Conservation (phyloP, 1,140 invertebrate species). For the Drosophila simulans region DNA sequence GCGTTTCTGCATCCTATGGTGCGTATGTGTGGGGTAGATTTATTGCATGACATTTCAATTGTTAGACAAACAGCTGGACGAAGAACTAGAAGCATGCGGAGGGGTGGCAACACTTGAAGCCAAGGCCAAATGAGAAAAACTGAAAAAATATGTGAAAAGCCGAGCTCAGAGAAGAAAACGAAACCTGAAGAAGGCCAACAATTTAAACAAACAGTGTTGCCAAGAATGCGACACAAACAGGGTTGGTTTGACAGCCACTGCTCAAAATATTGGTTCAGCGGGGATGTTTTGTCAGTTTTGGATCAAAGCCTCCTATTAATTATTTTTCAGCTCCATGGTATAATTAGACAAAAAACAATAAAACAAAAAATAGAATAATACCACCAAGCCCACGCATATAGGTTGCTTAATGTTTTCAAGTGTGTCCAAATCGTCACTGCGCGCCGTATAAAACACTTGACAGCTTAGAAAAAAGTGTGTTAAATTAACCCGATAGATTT, state of each 20-base stretch:
- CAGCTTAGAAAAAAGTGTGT: background rate
- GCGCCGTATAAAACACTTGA: background rate
- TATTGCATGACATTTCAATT: slow-evolving; percentile 83
- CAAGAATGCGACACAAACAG: slow-evolving; percentile 23
- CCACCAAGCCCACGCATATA: no score
- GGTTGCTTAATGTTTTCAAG: no score
- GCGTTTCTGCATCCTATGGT: slow-evolving; percentile 18
- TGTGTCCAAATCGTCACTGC: background rate
- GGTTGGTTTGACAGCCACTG: background rate
- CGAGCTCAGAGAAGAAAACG: background rate
- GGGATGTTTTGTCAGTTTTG: no score
- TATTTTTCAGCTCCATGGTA: no score
- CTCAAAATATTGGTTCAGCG: no score
- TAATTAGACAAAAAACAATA: no score
- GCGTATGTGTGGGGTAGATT: slow-evolving; percentile 65
- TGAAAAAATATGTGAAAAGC: slow-evolving; percentile 1
- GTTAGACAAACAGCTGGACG: slow-evolving; percentile 82
- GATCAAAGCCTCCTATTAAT: no score
- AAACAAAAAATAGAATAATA: no score
- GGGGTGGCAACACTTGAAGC: slow-evolving; percentile 51
- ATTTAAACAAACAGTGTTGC: slow-evolving; percentile 32
- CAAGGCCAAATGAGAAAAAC: slow-evolving; percentile 64
- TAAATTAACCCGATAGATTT: background rate
- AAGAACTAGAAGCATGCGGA: slow-evolving; percentile 43
- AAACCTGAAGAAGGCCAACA: slow-evolving; percentile 26